Conservation (phyloP, 2,113 vertebrate genomes). For the Osmerus mordax region DNA sequence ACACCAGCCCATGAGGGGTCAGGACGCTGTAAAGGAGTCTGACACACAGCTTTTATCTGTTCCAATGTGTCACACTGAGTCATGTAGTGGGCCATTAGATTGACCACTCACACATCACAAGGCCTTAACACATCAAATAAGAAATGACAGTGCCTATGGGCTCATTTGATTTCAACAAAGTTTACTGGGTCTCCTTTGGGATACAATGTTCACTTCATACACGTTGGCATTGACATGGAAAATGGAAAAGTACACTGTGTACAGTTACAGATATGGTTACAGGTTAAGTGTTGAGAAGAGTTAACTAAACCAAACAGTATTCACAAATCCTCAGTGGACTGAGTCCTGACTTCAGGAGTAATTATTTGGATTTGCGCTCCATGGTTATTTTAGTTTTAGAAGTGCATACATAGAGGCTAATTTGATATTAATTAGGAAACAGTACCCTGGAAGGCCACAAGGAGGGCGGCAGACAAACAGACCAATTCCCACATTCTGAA, state of each 20-base stretch:
- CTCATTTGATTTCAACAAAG: slow-evolving; percentile 30
- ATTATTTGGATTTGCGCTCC: neutral
- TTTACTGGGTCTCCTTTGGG: slow-evolving; percentile 39
- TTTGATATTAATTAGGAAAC: slow-evolving; percentile 13
- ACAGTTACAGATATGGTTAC: neutral
- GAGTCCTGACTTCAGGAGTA: too few relatives aligned
- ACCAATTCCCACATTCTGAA: slow-evolving; percentile 30
- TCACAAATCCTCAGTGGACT: too few relatives aligned
- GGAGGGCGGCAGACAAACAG: slow-evolving; percentile 31
- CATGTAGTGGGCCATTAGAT: slow-evolving; percentile 23
- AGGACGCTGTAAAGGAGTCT: slow-evolving; percentile 44
- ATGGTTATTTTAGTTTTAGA: slow-evolving; percentile 12
- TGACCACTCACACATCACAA: slow-evolving; percentile 3
- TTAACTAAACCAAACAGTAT: too few relatives aligned
- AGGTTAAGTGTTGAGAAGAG: neutral
- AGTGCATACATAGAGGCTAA: slow-evolving; percentile 21
- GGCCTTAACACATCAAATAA: slow-evolving; percentile 9
- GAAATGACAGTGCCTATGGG: slow-evolving; percentile 17
- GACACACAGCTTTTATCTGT: slow-evolving; percentile 53
- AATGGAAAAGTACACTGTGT: neutral
- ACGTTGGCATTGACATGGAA: neutral
- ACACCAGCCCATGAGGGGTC: neutral
- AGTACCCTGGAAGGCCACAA: slow-evolving; percentile 36
- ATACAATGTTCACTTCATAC: slow-evolving; percentile 1
- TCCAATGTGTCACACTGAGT: slow-evolving; percentile 40